Conservation (phyloP, 2,113 vertebrate genomes). For the Sciurus niger region DNA sequence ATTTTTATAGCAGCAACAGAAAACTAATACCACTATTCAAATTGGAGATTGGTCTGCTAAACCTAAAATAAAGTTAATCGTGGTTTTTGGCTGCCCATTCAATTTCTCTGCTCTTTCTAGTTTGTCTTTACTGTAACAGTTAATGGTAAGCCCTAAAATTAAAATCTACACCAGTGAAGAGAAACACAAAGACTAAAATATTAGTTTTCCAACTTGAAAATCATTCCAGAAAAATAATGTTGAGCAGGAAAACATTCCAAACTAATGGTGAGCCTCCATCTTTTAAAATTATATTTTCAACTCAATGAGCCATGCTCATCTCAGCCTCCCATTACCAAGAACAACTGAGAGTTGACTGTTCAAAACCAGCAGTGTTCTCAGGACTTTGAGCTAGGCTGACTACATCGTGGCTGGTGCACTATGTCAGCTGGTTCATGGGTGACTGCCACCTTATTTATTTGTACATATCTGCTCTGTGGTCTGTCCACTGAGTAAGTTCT, state of each 20-base stretch:
- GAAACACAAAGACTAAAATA: constrained; percentile 12
- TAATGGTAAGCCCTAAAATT: not conserved
- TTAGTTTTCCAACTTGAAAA: constrained; percentile 45
- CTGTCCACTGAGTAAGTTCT: constrained; percentile 13
- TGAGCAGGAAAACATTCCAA: constrained; percentile 43
- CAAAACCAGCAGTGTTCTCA: not conserved
- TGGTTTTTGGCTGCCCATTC: not conserved
- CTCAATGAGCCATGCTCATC: not conserved
- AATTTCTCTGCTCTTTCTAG: not conserved
- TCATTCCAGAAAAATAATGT: constrained; percentile 6
- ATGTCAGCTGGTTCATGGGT: not conserved
- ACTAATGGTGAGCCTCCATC: not conserved
- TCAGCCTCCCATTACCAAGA: not conserved
- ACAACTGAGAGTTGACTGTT: not conserved
- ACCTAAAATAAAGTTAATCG: not conserved
- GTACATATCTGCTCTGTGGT: not conserved
- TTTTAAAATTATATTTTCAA: constrained; percentile 62
- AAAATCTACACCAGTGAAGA: constrained; percentile 14
- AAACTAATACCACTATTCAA: not conserved
- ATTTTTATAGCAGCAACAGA: not conserved
- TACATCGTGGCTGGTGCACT: not conserved
- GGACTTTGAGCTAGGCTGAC: not conserved
- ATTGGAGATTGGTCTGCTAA: not conserved
- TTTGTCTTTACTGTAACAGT: constrained; percentile 17
- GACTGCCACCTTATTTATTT: constrained; percentile 68